Evolutionary conservation across 92 coral and sea anemone genomes (phyloP).

Genomic region (Palythoa grandis): DNA sequence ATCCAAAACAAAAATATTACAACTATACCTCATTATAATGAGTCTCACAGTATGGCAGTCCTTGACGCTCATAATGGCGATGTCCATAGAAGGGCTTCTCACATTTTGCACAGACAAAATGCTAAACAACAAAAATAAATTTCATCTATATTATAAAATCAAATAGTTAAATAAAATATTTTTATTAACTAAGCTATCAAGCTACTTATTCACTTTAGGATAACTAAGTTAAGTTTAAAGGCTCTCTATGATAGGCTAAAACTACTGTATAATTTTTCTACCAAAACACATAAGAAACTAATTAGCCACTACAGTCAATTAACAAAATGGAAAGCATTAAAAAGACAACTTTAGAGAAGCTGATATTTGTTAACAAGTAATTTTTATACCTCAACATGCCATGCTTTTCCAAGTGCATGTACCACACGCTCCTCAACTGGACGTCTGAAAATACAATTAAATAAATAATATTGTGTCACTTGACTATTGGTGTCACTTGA

Average conservation of each 20-base stretch:
- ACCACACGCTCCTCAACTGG: constrained; percentile 99
- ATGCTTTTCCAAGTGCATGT: constrained; percentile 94
- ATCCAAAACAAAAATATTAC: not conserved
- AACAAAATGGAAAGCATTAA: too few species aligned
- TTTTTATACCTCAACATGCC: constrained; percentile 93
- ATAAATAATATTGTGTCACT: not conserved
- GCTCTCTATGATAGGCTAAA: too few species aligned
- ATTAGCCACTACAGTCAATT: too few species aligned
- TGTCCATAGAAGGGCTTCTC: constrained; percentile 99
- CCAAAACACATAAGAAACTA: too few species aligned
- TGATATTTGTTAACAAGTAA: too few species aligned
- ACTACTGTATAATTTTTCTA: too few species aligned
- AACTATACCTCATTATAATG: constrained; percentile 91
- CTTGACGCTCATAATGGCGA: constrained; percentile 96
- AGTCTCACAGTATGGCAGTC: constrained; percentile 97
- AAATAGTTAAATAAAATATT: too few species aligned
- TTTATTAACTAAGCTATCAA: too few species aligned
- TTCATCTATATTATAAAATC: too few species aligned
- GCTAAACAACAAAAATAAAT: constrained; percentile 56
- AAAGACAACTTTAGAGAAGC: too few species aligned
- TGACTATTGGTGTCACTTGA: not conserved
- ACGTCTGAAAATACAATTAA: constrained; percentile 58
- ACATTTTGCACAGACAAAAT: constrained; percentile 98
- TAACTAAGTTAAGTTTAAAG: too few species aligned
- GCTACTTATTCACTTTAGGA: too few species aligned